Evolutionary conservation across 2,888 invertebrate genomes (phyloP), one percentile per base, ranked within the genome.

Genomic region (Mythimna loreyi): DNA sequence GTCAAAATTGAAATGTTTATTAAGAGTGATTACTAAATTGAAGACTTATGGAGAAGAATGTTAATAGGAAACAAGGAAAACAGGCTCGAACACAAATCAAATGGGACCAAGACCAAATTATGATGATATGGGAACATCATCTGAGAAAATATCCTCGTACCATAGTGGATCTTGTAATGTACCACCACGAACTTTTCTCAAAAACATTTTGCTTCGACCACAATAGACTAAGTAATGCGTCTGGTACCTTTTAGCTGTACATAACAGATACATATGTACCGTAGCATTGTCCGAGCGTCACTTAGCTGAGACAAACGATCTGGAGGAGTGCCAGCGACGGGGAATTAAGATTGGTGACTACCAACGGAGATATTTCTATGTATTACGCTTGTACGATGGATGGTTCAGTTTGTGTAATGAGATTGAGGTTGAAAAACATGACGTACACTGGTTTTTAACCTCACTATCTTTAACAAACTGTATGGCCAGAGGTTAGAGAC

Each of bases 331-430:
- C 83, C 82, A 84, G 76, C 66, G 80, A 78, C 74, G 72, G 75
- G 66, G 76, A 82, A 83, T 81, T 81, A 77, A 81, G 82, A 81
- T 81, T 79, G 70, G 84, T 79, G 79, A 79, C 82, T 79, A 64
- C 57, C 65, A 53, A 63, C 72, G 25, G 43, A 71, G 67, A 73
- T 82, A 71, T 80, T 78, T 78, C 75, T 75, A 78, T 75, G 80
- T 79, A 65, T 79, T 69, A 69, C 61, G 55, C 47, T 58, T 50
- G 56, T 67, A 70, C 75, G 61, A 75, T 76, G 21, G 61, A 67
- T 80, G 67, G 25, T 43, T 75, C 57, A 47, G 61, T 58, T 43
- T 33, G 53, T 23, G n/a, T 40, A 47, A 58, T 61, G 25, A 58
- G 50, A 57, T 63, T 28, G 73, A 53, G 49, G 52, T 65, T 36